phyloP scores from a whole-genome alignment of 2,113 vertebrate species.

The Cynocephalus volans region DNA sequence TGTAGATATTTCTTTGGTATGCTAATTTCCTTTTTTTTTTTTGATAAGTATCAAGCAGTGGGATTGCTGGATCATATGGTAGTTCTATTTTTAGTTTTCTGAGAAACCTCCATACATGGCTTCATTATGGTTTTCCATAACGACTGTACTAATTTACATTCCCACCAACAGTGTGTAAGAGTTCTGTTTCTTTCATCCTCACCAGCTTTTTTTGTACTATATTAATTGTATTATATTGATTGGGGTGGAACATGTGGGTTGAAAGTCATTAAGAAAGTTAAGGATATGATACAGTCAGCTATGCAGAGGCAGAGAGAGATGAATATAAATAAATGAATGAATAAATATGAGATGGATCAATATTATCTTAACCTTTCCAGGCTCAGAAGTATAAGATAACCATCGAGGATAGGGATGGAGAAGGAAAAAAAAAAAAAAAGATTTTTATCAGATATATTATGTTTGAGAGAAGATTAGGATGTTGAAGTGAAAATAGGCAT shows the following conservation, averaged over 20 bases:
- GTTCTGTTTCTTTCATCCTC: too few species aligned
- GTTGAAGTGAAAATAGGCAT: neutral
- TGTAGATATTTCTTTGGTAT: too few species aligned
- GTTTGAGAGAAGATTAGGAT: neutral
- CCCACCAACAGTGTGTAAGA: too few species aligned
- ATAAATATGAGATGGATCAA: neutral
- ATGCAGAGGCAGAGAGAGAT: accelerated
- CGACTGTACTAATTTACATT: too few species aligned
- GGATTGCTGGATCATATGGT: too few species aligned
- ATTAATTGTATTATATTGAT: neutral
- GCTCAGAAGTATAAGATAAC: neutral
- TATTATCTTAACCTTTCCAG: neutral
- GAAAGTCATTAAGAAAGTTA: neutral
- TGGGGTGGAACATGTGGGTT: neutral
- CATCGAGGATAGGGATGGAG: neutral
- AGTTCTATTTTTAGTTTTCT: too few species aligned
- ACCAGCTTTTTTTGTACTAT: too few species aligned
- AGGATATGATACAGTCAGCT: neutral
- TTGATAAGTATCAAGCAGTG: too few species aligned
- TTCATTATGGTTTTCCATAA: too few species aligned
- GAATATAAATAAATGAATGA: neutral
- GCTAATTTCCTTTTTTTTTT: too few species aligned
- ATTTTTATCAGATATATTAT: neutral
- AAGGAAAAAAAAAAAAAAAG: neutral
- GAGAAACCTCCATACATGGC: too few species aligned